Evolutionary conservation across 1,140 invertebrate genomes (phyloP).

Genomic region (Panonychus citri): DNA sequence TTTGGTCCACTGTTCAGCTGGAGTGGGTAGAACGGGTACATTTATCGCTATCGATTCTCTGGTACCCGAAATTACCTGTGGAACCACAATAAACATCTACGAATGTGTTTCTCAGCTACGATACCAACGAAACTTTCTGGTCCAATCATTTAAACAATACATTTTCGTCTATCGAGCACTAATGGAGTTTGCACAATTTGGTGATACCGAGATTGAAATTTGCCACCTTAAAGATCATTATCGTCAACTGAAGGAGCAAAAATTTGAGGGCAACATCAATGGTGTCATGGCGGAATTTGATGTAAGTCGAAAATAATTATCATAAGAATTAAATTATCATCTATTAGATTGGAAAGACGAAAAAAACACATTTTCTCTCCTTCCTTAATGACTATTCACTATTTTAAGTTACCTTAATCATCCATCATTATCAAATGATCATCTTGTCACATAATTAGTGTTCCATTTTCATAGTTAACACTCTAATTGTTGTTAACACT

Average conservation of each 20-base stretch:
- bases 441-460: too few relatives aligned
- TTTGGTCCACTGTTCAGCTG: slow-evolving; percentile 77
- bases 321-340: too few relatives aligned
- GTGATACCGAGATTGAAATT: slow-evolving; percentile 63
- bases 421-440: too few relatives aligned
- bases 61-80: slow-evolving; percentile 25
- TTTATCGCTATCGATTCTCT: slow-evolving; percentile 86
- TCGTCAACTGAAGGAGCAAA: slow-evolving; percentile 39
- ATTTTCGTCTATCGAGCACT: slow-evolving; percentile 87
- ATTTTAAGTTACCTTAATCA: too few relatives aligned
- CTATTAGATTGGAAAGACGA: too few relatives aligned
- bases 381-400: too few relatives aligned
- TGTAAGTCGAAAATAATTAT: too few relatives aligned
- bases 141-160: slow-evolving; percentile 89
- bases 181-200: slow-evolving; percentile 76
- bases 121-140: slow-evolving; percentile 64
- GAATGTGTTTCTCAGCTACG: slow-evolving; percentile 40
- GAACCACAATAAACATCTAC: slow-evolving; percentile 51
- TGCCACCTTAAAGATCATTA: slow-evolving; percentile 36
- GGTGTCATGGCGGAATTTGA: slow-evolving; percentile 59
- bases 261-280: slow-evolving; percentile 30
- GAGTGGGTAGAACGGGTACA: slow-evolving; percentile 85
- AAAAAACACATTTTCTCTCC: too few relatives aligned
- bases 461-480: too few relatives aligned
- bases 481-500: too few relatives aligned